Base-by-base conservation (phyloP, 2,797 vertebrate genomes). In the Hozukius guyotensis region DNA sequence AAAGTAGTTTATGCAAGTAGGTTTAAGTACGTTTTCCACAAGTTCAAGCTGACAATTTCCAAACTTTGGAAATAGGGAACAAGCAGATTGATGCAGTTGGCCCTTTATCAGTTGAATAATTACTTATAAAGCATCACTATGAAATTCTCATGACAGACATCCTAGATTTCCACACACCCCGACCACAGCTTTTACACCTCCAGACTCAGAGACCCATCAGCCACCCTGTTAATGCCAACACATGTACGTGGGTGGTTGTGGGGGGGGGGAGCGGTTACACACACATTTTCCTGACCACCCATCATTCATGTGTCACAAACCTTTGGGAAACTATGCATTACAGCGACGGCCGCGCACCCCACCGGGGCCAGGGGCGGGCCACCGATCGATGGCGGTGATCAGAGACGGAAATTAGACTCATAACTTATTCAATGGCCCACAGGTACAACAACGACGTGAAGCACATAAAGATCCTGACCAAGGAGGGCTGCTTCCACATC, bases 381-480 rank as follows among this genome's bases (percentile, higher is more conserved):
- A 22, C 90, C 80, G 96, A 98, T 98, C 96, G 97, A 99, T 97
- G 95, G 93, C 60, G 68, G 88, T 96, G 97, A 97, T 98, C 97
- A 97, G 96, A 96, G 90, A 90, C 96, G 90, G 96, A 96, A 96
- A 97, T 98, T 97, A 97, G 97, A 97, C 97, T 97, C 96, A 97
- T 96, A 96, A 96, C 95, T 96, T 97, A 97, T 97, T 97, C 95
- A 94, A 96, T 95, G 91, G 95, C 96, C 97, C 90, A 93, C 97
- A 99, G 98, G 97, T 99, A 98, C 95, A 99, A 98, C 97, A 98
- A 98, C 3, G 98, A 99, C 95, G 98, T 99, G 96, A 99, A 99
- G 92, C 98, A 99, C 96, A 99, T 99, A 96, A 99, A 98, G 97
- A 99, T 99, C 96, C 95, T 99, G 96, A 97, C 97, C 92, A 97